phyloP scores from a whole-genome alignment of 2,113 vertebrate genomes.

The Arenaria interpres region DNA sequence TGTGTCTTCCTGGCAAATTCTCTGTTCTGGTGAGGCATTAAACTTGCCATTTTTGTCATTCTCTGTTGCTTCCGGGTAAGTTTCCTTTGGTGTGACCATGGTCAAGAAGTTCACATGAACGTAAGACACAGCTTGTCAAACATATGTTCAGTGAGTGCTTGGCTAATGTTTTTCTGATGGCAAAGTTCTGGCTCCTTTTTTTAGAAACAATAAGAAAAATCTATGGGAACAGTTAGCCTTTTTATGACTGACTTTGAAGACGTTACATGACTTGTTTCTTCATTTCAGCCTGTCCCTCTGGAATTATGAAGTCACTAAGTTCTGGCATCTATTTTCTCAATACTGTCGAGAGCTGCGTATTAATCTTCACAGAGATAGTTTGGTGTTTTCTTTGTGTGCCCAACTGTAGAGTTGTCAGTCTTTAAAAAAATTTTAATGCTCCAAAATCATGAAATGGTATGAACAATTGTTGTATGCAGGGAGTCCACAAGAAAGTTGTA shows the following conservation, averaged over 20 bases:
- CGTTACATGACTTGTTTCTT: constrained; percentile 3
- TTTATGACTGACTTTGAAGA: constrained; percentile 49
- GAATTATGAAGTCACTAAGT: not conserved
- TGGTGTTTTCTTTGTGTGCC: not conserved
- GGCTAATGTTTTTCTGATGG: not conserved
- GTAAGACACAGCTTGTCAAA: not conserved
- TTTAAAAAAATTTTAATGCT: not conserved
- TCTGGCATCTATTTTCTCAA: constrained; percentile 4
- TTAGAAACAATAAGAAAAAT: constrained; percentile 47
- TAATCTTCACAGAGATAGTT: not conserved
- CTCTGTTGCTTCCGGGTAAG: not conserved
- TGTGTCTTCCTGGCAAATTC: not conserved
- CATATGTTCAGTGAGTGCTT: not conserved
- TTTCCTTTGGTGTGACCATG: not conserved
- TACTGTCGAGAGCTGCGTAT: not conserved
- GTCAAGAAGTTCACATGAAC: not conserved
- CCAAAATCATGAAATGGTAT: not conserved
- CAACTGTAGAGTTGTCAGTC: not conserved
- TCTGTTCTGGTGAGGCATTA: not conserved
- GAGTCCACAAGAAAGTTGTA: not conserved
- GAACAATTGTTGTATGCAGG: not conserved
- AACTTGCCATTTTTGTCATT: not conserved
- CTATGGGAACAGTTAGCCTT: constrained; percentile 30
- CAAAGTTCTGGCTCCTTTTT: constrained; percentile 11
- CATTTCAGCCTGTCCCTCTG: constrained; percentile 38